Evolutionary conservation across 1,140 invertebrate species (phyloP).

Genomic region (Zophobas morio): DNA sequence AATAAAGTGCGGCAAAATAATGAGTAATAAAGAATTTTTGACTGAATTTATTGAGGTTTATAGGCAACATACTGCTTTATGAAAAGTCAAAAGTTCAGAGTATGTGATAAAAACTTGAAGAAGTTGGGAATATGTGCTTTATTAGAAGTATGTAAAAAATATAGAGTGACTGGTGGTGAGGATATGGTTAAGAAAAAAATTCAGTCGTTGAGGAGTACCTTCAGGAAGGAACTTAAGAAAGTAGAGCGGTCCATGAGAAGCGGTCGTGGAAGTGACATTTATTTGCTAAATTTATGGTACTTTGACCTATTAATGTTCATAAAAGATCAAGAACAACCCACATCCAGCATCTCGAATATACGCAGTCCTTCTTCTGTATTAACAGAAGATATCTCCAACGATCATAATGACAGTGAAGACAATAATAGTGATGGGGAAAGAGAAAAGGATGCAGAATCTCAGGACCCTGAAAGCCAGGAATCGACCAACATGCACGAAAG

Average conservation of each 20-base stretch:
- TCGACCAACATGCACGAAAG: not conserved
- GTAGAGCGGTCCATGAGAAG: not conserved
- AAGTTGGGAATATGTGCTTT: not conserved
- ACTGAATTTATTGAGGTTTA: too few species aligned
- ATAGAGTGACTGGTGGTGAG: not conserved
- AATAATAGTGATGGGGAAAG: not conserved
- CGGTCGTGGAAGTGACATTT: not conserved
- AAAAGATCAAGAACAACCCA: not conserved
- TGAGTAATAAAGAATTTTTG: too few species aligned
- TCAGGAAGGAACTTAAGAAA: not conserved
- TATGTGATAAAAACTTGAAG: too few species aligned
- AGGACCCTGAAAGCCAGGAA: not conserved
- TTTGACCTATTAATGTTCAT: not conserved
- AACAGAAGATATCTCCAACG: not conserved
- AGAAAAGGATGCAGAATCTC: not conserved
- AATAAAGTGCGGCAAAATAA: too few species aligned
- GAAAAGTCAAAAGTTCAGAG: too few species aligned
- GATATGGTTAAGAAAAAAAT: not conserved
- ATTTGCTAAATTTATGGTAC: not conserved
- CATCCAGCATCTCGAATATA: not conserved
- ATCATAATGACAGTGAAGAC: not conserved
- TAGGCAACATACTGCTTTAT: too few species aligned
- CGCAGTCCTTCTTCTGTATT: slow-evolving; percentile 2
- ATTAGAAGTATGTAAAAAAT: not conserved
- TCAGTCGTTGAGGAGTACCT: not conserved